Conservation (phyloP, 1,140 invertebrate species). For the Dinoponera quadriceps region DNA sequence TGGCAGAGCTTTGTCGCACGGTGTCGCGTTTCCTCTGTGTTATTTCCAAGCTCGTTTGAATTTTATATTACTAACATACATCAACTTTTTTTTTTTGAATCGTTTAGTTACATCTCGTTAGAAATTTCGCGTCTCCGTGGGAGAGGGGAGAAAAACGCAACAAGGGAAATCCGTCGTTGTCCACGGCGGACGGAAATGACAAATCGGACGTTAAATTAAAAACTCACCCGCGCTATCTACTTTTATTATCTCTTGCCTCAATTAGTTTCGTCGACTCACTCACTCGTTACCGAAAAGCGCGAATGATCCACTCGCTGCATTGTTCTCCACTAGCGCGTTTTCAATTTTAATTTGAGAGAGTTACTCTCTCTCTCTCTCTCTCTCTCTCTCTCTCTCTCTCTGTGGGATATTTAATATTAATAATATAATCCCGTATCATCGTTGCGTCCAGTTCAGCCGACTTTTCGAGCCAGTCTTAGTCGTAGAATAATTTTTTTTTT, state of each 20-base stretch:
- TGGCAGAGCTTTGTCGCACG: too few relatives aligned
- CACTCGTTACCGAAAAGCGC: background rate
- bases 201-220: slow-evolving; percentile 42
- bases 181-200: slow-evolving; percentile 13
- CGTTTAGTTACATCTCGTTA: background rate
- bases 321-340: slow-evolving; percentile 1
- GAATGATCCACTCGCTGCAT: background rate
- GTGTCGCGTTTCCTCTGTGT: background rate
- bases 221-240: background rate
- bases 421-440: too few relatives aligned
- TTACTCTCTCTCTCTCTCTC: too few relatives aligned
- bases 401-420: too few relatives aligned
- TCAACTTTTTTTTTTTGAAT: background rate
- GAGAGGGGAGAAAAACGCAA: background rate
- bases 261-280: slow-evolving; percentile 14
- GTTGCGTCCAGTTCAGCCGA: background rate
- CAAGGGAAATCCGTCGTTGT: background rate
- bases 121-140: background rate
- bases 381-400: too few relatives aligned
- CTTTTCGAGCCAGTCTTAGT: background rate
- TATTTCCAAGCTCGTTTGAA: background rate
- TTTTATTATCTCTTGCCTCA: slow-evolving; percentile 32
- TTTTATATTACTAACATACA: too few relatives aligned
- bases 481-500: background rate
- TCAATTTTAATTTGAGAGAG: background rate